Conservation (phyloP, 2,888 invertebrate species). For the Fragum whitleyi region DNA sequence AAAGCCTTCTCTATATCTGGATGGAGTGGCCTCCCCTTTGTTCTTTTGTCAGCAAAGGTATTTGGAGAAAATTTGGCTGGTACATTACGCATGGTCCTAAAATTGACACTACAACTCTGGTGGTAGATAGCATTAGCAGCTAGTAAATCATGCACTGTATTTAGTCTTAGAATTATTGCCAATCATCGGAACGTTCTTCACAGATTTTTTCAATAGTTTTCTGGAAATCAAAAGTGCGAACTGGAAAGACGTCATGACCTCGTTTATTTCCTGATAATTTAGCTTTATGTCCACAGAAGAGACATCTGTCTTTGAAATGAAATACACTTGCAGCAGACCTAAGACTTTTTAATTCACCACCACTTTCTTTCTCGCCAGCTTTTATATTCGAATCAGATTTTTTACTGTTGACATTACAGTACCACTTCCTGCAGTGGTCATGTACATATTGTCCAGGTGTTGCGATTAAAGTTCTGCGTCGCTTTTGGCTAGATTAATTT, state of each 20-base stretch:
- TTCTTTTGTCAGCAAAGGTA: neutral
- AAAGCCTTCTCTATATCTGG: conserved; percentile 35
- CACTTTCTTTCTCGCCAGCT: neutral
- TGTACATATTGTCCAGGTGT: conserved; percentile 29
- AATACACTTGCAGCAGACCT: conserved; percentile 14
- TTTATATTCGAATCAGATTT: neutral
- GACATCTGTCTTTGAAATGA: conserved; percentile 32
- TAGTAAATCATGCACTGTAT: conserved; percentile 32
- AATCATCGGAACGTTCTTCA: conserved; percentile 30
- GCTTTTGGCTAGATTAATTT: conserved; percentile 3
- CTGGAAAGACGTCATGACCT: conserved; percentile 21
- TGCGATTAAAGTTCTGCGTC: neutral
- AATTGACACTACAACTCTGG: conserved; percentile 19
- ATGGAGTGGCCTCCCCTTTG: conserved; percentile 18
- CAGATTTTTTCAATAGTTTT: conserved; percentile 30
- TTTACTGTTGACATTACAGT: conserved; percentile 18
- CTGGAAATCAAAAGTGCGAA: conserved; percentile 48
- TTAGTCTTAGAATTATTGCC: conserved; percentile 49
- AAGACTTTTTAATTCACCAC: neutral
- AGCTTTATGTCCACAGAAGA: conserved; percentile 35
- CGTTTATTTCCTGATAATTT: conserved; percentile 25
- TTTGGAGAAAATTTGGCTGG: neutral
- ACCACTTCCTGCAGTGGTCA: conserved; percentile 25
- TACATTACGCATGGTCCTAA: neutral
- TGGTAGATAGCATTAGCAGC: conserved; percentile 48